These are phyloP conservation scores for Albula goreensis DNA, from an alignment of 2,113 vertebrate genomes.

Conservation along the genomic window DNA sequence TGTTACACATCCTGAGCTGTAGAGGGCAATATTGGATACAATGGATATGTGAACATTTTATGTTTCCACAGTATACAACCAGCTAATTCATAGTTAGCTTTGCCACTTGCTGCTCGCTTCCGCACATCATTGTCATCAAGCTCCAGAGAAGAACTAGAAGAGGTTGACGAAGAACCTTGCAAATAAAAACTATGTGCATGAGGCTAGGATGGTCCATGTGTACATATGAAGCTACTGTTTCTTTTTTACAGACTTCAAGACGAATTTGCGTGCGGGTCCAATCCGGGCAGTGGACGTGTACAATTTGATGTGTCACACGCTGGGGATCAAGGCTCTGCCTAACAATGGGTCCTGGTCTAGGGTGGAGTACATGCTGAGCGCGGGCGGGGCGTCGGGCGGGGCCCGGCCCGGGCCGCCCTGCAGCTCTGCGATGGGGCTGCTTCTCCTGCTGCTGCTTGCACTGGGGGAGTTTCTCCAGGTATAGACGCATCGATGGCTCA, in stretches of 20 bases:
- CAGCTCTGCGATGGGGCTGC: slow-evolving; percentile 46
- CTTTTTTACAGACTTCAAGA: slow-evolving; percentile 81
- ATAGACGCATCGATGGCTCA: neutral
- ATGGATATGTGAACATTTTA: too few relatives aligned
- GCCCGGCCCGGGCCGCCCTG: rapidly evolving
- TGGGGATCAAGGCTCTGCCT: slow-evolving; percentile 78
- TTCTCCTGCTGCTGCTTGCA: slow-evolving; percentile 41
- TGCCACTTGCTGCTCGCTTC: too few relatives aligned
- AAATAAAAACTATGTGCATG: too few relatives aligned
- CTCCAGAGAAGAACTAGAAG: too few relatives aligned
- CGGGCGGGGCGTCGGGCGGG: slow-evolving; percentile 27
- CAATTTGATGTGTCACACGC: slow-evolving; percentile 84
- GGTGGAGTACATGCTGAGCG: slow-evolving; percentile 78
- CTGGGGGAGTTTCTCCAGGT: neutral
- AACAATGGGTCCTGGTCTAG: slow-evolving; percentile 96
- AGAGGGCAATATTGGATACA: too few relatives aligned
- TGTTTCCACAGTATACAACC: too few relatives aligned
- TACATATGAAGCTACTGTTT: slow-evolving; percentile 16
- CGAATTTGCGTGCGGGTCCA: slow-evolving; percentile 75
- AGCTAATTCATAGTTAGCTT: too few relatives aligned
- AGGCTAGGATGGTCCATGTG: neutral
- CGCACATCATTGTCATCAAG: too few relatives aligned
- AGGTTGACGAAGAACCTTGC: too few relatives aligned
- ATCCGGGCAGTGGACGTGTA: slow-evolving; percentile 87
- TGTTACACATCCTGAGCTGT: too few relatives aligned